phyloP scores from a whole-genome alignment of 2,888 invertebrate genomes.

The Coelopa pilipes region DNA sequence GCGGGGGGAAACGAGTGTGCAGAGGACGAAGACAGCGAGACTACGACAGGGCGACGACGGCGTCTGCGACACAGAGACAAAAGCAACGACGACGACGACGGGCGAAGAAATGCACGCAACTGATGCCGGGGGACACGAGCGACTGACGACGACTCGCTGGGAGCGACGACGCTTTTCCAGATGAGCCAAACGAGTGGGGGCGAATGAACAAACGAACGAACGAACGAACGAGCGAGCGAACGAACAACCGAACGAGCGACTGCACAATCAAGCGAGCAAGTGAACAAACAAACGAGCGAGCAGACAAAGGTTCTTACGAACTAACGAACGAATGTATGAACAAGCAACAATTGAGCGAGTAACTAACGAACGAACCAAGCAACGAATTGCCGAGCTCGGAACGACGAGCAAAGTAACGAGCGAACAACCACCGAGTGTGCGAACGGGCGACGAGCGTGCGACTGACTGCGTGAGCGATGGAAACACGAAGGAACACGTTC shows the following conservation, averaged over 20 bases:
- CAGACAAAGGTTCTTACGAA: too few species aligned
- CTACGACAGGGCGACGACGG: too few species aligned
- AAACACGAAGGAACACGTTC: constrained; percentile 11
- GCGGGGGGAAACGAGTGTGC: too few species aligned
- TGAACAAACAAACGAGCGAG: neutral
- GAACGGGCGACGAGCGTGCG: constrained; percentile 15
- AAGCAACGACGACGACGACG: neutral
- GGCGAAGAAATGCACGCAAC: constrained; percentile 15
- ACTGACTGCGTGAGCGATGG: constrained; percentile 7
- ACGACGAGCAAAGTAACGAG: constrained; percentile 11
- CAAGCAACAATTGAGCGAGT: too few species aligned
- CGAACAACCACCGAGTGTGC: constrained; percentile 9
- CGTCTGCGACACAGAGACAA: too few species aligned
- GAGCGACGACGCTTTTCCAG: neutral
- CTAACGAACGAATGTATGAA: too few species aligned
- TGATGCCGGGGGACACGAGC: constrained; percentile 19
- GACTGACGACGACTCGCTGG: neutral
- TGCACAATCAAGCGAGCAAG: neutral
- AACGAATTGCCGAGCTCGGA: neutral
- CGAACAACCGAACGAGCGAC: constrained; percentile 10
- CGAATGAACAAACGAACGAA: constrained; percentile 12
- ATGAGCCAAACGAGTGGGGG: too few species aligned
- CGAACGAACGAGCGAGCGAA: neutral
- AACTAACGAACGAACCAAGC: too few species aligned
- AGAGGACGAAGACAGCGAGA: neutral